Evolutionary conservation across 2,797 vertebrate species (phyloP), one percentile per base, ranked within the genome.

Genomic region (Hoplostethus mediterraneus): DNA sequence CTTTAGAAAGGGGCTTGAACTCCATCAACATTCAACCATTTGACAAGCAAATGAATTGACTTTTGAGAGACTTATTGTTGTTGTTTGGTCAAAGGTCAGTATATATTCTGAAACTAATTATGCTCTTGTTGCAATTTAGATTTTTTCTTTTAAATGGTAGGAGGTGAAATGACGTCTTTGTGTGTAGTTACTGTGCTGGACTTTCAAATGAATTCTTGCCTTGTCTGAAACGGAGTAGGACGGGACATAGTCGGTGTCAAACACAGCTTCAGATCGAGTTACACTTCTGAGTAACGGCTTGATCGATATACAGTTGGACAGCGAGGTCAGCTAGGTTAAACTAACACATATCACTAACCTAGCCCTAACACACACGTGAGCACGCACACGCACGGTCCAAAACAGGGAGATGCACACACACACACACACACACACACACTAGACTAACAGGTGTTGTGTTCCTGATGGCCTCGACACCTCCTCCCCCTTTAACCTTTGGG

Each of bases 231-330:
- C 0, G 4, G 0, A 77, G 53, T 3, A 16, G 58, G 61, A 62
- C 31, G 36, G 59, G 64, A 79, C 67, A 71, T 71, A 84, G 80
- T 80, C 25, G 30, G 78, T 82, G 75, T 84, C 84, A 77, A 73
- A 79, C 66, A 59, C 0, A 42, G 65, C 73, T 73, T 63, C 85
- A 47, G 79, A 80, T 92, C 87, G 47, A 38, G 87, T 93, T 92
- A 84, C 93, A 74, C 58, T 69, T 74, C 47, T 77, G 75, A 86
- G 90, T n/a, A 93, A 87, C 88, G 89, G 88, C 83, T 85, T 25
- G 75, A 73, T 82, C 89, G 91, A 92, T 92, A 92, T 93, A 92
- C 92, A 84, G 85, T 78, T 70, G 25, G 62, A 63, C 65, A 75
- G 75, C 77, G 73, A 88, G 86, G 83, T 86, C 76, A 14, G 17